Conservation (phyloP, 2,113 vertebrate genomes). For the Lycaon pictus region DNA sequence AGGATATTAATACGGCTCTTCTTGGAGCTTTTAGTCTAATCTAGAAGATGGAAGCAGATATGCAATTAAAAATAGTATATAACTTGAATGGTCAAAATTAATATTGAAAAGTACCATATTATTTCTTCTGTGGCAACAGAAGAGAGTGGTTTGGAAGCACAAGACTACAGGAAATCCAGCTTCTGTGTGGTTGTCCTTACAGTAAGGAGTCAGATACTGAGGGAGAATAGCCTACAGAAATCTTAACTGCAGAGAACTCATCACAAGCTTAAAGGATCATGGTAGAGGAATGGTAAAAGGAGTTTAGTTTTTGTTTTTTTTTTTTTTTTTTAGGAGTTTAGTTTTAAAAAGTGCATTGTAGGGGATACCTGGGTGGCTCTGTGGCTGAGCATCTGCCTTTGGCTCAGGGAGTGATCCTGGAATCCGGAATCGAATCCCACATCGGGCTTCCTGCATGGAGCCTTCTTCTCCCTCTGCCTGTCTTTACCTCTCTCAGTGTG, state of each 20-base stretch:
- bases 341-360: background rate
- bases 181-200: background rate
- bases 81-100: background rate
- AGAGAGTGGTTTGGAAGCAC: background rate
- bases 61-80: background rate
- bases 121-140: background rate
- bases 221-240: background rate
- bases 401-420: too few species aligned
- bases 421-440: too few species aligned
- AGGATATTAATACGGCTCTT: background rate
- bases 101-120: background rate
- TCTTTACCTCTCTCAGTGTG: too few species aligned
- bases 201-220: background rate
- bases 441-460: too few species aligned
- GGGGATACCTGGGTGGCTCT: too few species aligned
- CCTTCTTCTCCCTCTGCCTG: too few species aligned
- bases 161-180: background rate
- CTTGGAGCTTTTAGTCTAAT: background rate
- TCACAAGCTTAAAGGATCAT: background rate
- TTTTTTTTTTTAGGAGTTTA: background rate
- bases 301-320: background rate
- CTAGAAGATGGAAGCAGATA: background rate
- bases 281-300: background rate
- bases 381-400: too few species aligned
- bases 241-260: background rate